Evolutionary conservation across 2,113 vertebrate genomes (phyloP).

Genomic region (Scalopus aquaticus): DNA sequence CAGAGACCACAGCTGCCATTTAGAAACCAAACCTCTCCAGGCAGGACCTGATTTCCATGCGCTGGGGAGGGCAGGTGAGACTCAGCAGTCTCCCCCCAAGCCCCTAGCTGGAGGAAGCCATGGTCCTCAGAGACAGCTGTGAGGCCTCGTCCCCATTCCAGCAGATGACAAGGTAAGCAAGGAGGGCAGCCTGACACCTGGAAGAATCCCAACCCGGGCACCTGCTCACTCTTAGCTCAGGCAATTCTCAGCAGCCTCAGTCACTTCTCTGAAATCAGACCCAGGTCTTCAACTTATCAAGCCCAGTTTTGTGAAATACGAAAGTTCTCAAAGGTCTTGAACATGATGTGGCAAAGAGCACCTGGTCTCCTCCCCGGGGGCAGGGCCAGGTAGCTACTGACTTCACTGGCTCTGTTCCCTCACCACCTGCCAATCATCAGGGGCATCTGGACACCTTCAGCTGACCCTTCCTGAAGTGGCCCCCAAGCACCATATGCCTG

Average conservation of each 20-base stretch:
- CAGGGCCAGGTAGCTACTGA: background rate
- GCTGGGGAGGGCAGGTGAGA: too few relatives aligned
- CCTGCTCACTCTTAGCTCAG: accelerated
- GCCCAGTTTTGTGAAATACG: background rate
- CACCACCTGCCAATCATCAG: background rate
- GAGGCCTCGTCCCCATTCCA: background rate
- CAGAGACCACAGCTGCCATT: accelerated
- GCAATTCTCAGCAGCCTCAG: background rate
- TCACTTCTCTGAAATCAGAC: background rate
- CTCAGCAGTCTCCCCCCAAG: background rate
- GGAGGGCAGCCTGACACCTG: background rate
- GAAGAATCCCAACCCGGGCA: background rate
- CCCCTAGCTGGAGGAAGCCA: background rate
- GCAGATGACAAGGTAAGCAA: background rate
- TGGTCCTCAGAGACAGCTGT: background rate
- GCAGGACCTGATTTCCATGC: background rate
- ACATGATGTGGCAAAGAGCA: background rate
- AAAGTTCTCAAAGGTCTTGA: background rate
- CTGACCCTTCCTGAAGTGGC: background rate
- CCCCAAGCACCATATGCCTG: background rate
- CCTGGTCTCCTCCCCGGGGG: background rate
- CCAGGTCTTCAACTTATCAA: background rate
- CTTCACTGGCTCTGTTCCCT: background rate
- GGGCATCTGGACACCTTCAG: background rate
- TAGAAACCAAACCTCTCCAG: background rate